phyloP scores from a whole-genome alignment of 30 jellyfish, hydroid and myxozoan species.

The Aurelia sp. region DNA sequence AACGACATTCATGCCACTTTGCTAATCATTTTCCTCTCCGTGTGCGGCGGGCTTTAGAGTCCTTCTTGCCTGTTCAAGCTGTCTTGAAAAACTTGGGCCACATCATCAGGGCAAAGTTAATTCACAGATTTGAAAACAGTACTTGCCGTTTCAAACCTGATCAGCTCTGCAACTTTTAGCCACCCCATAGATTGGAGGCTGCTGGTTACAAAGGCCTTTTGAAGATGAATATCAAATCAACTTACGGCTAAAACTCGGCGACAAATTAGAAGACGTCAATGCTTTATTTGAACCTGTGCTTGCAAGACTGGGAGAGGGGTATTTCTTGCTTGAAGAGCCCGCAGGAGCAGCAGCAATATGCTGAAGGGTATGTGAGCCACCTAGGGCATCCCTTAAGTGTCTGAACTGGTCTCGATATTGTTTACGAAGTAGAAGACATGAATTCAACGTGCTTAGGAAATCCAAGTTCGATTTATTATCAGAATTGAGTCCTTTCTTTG shows the following conservation, averaged over 20 bases:
- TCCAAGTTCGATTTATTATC: conserved; percentile 27
- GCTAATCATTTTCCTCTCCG: no score
- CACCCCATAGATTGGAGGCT: no score
- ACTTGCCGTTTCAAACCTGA: no score
- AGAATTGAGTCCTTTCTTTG: conserved; percentile 33
- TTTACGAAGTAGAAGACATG: conserved; percentile 59
- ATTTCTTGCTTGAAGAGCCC: conserved; percentile 32
- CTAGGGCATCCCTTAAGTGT: conserved; percentile 73
- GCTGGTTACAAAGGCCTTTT: no score
- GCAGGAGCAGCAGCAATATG: conserved; percentile 59
- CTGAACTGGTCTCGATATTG: conserved; percentile 71
- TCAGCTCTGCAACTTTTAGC: no score
- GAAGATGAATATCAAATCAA: background rate
- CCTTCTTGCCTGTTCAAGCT: no score
- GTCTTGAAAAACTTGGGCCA: no score
- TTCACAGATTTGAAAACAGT: no score
- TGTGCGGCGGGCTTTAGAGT: no score
- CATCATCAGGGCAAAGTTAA: no score
- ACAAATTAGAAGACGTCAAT: conserved; percentile 32
- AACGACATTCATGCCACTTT: no score
- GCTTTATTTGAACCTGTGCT: conserved; percentile 35
- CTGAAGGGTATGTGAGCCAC: conserved; percentile 68
- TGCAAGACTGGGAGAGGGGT: conserved; percentile 56
- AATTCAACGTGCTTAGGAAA: conserved; percentile 26
- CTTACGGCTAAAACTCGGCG: conserved; percentile 52